Evolutionary conservation across 1,140 invertebrate species (phyloP).

Genomic region (Drosophila sproati): DNA sequence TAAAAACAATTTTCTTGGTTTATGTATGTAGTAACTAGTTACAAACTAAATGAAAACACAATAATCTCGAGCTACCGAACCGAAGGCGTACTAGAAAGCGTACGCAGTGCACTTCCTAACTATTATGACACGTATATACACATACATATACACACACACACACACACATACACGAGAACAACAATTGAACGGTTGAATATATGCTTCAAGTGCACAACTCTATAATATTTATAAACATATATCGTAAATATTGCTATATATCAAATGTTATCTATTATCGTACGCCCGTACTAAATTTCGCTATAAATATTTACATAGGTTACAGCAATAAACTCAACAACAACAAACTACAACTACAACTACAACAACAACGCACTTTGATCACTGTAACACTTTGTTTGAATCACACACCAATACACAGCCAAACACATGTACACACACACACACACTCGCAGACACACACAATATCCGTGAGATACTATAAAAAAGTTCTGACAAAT

Average conservation of each 20-base stretch:
- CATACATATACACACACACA: slow-evolving; percentile 41
- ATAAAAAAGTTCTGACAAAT: slow-evolving; percentile 33
- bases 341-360: slow-evolving; percentile 43
- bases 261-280: slow-evolving; percentile 52
- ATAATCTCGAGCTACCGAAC: slow-evolving; percentile 57
- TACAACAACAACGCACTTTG: slow-evolving; percentile 58
- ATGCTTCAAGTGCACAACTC: slow-evolving; percentile 73
- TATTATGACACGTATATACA: slow-evolving; percentile 48
- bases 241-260: slow-evolving; percentile 60
- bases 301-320: slow-evolving; percentile 66
- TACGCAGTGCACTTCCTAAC: slow-evolving; percentile 66
- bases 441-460: slow-evolving; percentile 23
- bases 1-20: slow-evolving; percentile 44
- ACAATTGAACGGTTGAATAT: slow-evolving; percentile 62
- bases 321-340: slow-evolving; percentile 58
- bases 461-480: slow-evolving; percentile 16
- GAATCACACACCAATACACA: slow-evolving; percentile 50
- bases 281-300: slow-evolving; percentile 59
- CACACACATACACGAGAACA: slow-evolving; percentile 42
- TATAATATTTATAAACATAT: slow-evolving; percentile 37
- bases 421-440: slow-evolving; percentile 36
- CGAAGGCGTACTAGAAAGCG: slow-evolving; percentile 55
- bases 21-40: slow-evolving; percentile 68
- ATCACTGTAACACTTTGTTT: slow-evolving; percentile 68
- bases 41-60: slow-evolving; percentile 32